Conservation (phyloP, 1,140 invertebrate species). For the Rhagoletis pomonella region DNA sequence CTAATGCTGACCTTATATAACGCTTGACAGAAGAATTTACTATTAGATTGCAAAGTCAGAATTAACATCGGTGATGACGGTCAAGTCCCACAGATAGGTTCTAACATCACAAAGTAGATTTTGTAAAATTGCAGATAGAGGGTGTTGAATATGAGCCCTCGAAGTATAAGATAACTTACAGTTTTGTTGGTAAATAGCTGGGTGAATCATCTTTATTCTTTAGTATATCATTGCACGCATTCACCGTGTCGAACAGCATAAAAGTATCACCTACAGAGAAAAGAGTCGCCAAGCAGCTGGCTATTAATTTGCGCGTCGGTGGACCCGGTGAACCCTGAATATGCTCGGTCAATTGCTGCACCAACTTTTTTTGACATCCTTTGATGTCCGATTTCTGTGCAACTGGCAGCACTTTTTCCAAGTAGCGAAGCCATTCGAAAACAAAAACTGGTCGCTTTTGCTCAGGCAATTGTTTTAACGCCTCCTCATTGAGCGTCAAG, state of each 20-base stretch:
- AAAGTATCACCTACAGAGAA: slow-evolving; percentile 99
- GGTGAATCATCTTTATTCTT: slow-evolving; percentile 98
- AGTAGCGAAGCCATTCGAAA: slow-evolving; percentile 97
- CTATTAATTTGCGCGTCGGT: slow-evolving; percentile 93
- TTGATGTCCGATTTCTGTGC: slow-evolving; percentile 98
- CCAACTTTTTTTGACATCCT: slow-evolving; percentile 95
- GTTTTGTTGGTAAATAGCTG: slow-evolving; percentile 91
- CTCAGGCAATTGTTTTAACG: slow-evolving; percentile 93
- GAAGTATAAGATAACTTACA: slow-evolving; percentile 82
- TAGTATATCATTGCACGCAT: slow-evolving; percentile 98
- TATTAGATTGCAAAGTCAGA: too few relatives aligned
- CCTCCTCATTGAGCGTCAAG: slow-evolving; percentile 94
- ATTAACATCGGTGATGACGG: too few relatives aligned
- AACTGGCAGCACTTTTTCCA: slow-evolving; percentile 94
- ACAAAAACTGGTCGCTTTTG: slow-evolving; percentile 96
- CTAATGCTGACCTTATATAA: too few relatives aligned
- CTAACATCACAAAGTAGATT: too few relatives aligned
- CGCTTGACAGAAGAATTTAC: too few relatives aligned
- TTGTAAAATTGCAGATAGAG: too few relatives aligned
- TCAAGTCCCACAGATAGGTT: neutral
- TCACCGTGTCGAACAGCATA: slow-evolving; percentile 97
- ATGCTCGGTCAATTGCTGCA: slow-evolving; percentile 92
- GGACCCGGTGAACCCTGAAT: slow-evolving; percentile 93
- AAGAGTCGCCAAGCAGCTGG: slow-evolving; percentile 92
- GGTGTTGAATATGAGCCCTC: neutral